phyloP scores from a whole-genome alignment of 2,113 vertebrate genomes.

The Thinocorus orbignyianus region DNA sequence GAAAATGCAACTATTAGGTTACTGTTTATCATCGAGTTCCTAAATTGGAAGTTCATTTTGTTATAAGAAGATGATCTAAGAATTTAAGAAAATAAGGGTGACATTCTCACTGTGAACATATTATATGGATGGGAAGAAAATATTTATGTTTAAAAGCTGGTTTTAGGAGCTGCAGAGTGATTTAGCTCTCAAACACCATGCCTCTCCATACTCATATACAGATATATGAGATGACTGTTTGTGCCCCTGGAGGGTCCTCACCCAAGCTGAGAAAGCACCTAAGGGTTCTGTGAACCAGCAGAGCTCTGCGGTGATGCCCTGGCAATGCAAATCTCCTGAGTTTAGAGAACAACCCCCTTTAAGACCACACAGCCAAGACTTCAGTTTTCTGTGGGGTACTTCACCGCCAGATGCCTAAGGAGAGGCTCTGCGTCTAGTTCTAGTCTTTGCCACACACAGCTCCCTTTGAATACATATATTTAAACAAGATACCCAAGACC shows the following conservation, averaged over 20 bases:
- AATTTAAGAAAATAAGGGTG: not conserved
- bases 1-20: not conserved
- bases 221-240: fast-evolving
- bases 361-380: not conserved
- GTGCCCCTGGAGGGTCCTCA: not conserved
- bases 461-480: not conserved
- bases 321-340: not conserved
- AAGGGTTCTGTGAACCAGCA: not conserved
- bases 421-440: not conserved
- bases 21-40: not conserved
- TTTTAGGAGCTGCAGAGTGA: not conserved
- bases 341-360: not conserved
- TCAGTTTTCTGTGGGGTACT: not conserved
- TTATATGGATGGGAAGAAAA: not conserved
- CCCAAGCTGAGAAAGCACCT: not conserved
- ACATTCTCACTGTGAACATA: not conserved
- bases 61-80: not conserved
- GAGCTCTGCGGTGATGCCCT: not conserved
- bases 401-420: not conserved
- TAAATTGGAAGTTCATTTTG: not conserved
- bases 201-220: not conserved
- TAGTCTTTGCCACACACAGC: not conserved
- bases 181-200: not conserved
- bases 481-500: not conserved
- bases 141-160: not conserved